phyloP scores from a whole-genome alignment of 2,888 invertebrate species.

The Coremacera marginata region DNA sequence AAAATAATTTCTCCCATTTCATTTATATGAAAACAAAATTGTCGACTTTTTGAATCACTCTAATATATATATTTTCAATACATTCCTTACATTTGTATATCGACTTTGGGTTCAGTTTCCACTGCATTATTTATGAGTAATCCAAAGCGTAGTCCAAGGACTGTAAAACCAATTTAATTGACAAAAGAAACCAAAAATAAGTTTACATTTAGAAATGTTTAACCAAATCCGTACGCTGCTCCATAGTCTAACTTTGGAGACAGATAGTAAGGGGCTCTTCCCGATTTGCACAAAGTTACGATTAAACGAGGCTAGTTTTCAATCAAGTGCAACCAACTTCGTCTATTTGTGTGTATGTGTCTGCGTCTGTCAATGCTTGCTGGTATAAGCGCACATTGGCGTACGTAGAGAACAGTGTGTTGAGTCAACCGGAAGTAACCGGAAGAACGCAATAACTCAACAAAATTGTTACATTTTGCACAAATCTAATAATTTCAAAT shows the following conservation, averaged over 20 bases:
- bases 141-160: neutral
- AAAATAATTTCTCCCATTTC: too few species aligned
- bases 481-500: slow-evolving; percentile 66
- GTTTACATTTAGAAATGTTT: too few species aligned
- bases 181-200: slow-evolving; percentile 3
- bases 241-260: too few species aligned
- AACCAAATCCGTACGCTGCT: too few species aligned
- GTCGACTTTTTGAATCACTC: too few species aligned
- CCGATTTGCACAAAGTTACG: slow-evolving; percentile 54
- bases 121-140: too few species aligned
- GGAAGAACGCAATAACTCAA: slow-evolving; percentile 68
- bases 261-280: too few species aligned
- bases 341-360: neutral
- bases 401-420: slow-evolving; percentile 56
- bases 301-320: neutral
- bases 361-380: neutral
- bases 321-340: slow-evolving; percentile 25
- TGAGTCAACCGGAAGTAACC: slow-evolving; percentile 64
- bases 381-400: neutral
- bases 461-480: slow-evolving; percentile 57
- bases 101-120: too few species aligned
- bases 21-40: too few species aligned
- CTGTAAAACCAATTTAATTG: neutral
- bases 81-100: too few species aligned
- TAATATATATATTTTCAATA: too few species aligned